phyloP scores from a whole-genome alignment of 2,888 invertebrate species.

The Drosophila paramelanica region DNA sequence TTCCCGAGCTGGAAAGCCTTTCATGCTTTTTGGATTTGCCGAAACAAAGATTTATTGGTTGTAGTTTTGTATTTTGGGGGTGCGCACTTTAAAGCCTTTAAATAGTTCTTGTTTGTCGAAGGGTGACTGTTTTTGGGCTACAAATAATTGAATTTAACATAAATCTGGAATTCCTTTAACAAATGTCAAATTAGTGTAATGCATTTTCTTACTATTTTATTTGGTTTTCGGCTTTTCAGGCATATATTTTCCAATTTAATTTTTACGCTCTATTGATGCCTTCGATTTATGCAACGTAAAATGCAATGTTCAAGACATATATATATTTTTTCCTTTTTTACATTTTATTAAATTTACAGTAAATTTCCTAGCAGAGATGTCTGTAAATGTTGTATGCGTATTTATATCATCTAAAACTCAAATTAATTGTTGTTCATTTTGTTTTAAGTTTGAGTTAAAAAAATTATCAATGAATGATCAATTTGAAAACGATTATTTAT shows the following conservation, averaged over 20 bases:
- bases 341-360: too few species aligned
- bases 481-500: too few species aligned
- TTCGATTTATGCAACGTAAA: not conserved
- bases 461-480: too few species aligned
- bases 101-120: constrained; percentile 1
- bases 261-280: not conserved
- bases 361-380: too few species aligned
- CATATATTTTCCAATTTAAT: not conserved
- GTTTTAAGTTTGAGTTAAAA: too few species aligned
- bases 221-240: not conserved
- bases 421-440: too few species aligned
- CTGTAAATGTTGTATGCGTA: too few species aligned
- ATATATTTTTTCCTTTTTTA: too few species aligned
- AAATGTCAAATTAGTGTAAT: constrained; percentile 8
- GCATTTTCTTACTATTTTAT: not conserved
- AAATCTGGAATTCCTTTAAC: constrained; percentile 8
- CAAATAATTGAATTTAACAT: constrained; percentile 15
- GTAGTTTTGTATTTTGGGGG: constrained; percentile 34
- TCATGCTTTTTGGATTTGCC: constrained; percentile 74
- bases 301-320: too few species aligned
- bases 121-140: constrained; percentile 2
- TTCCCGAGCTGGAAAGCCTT: constrained; percentile 64
- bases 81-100: constrained; percentile 32
- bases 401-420: too few species aligned
- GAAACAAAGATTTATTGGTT: constrained; percentile 77